Conservation (phyloP, 2,888 invertebrate species). For the Amblyjoppa proteus region DNA sequence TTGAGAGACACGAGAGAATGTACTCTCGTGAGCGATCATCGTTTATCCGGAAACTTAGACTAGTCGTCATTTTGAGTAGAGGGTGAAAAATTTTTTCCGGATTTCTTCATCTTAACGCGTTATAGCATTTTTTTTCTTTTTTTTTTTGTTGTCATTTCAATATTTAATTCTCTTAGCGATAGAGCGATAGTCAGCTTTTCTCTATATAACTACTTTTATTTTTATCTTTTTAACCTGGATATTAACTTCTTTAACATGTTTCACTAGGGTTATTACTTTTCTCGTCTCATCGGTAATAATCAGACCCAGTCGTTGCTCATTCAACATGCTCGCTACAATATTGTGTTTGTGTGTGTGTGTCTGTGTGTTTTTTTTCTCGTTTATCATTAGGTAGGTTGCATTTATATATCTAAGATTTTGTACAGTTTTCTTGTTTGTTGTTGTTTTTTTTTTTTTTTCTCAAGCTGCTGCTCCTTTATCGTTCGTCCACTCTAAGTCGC, state of each 20-base stretch:
- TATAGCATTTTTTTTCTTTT: conserved; percentile 49
- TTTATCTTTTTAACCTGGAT: conserved; percentile 20
- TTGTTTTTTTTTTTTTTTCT: neutral
- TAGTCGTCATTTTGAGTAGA: conserved; percentile 43
- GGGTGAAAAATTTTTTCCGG: conserved; percentile 52
- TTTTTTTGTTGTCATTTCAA: conserved; percentile 47
- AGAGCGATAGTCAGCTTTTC: conserved; percentile 58
- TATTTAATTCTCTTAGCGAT: conserved; percentile 49
- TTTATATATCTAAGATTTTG: conserved; percentile 68
- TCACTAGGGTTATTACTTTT: conserved; percentile 20
- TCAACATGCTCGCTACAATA: conserved; percentile 47
- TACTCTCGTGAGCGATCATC: conserved; percentile 9
- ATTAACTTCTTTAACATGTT: conserved; percentile 50
- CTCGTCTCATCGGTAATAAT: conserved; percentile 36
- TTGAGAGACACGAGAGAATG: conserved; percentile 15
- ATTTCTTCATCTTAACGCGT: conserved; percentile 52
- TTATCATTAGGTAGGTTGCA: conserved; percentile 57
- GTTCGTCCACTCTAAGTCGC: conserved; percentile 16
- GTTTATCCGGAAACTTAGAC: conserved; percentile 47
- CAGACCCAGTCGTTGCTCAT: conserved; percentile 23
- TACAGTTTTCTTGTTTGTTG: conserved; percentile 61
- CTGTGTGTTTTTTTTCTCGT: conserved; percentile 18
- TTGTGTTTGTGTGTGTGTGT: conserved; percentile 13
- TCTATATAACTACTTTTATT: conserved; percentile 32
- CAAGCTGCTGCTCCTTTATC: conserved; percentile 26